Evolutionary conservation across 2,113 vertebrate genomes (phyloP), one percentile per base, ranked within the genome.

Genomic region (Prolemur simus): DNA sequence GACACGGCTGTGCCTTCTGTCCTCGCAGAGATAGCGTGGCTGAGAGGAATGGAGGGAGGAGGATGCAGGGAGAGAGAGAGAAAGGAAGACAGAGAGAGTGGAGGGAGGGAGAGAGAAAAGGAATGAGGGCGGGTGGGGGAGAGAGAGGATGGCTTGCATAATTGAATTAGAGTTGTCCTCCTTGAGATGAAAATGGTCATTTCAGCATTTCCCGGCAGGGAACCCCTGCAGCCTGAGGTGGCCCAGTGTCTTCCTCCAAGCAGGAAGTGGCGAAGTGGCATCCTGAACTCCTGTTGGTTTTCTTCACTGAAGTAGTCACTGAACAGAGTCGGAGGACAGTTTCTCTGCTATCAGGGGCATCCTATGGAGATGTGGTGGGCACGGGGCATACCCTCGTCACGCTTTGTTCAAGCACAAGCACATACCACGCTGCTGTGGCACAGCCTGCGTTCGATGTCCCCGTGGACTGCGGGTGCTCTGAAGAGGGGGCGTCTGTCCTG

Each of bases 391-490:
- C 14, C 20, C n/a, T 68, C 32, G 64, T 71, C 39, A 3, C 2
- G 2, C 27, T 37, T 27, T 34, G 42, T 54, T 32, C 11, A 58
- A 93, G 66, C 15, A 10, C 11, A 58, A 93, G 66, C 15, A 10
- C 20, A 1, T 3, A 0, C 17, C 6, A 4, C 20, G 52, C 60
- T 42, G 11, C 3, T 6, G 3, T 21, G 37, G 71, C 29, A 12
- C 21, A 12, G n/a, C 39, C 21, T 4, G 3, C 34, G 7, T n/a
- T 32, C 25, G 25, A 45, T 23, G 64, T 37, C 13, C 21, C 39
- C 17, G 0, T 6, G 42, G 64, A 12, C 34, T 49, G 71, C 25
- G 23, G 60, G 17, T 13, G n/a, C 12, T 45, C 58, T 25, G 9
- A 66, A 21, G 83, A 63, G 39, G 54, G 49, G 27, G 49, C 23